Conservation (phyloP, 2,888 invertebrate species). For the Archaeoteleia sp. region DNA sequence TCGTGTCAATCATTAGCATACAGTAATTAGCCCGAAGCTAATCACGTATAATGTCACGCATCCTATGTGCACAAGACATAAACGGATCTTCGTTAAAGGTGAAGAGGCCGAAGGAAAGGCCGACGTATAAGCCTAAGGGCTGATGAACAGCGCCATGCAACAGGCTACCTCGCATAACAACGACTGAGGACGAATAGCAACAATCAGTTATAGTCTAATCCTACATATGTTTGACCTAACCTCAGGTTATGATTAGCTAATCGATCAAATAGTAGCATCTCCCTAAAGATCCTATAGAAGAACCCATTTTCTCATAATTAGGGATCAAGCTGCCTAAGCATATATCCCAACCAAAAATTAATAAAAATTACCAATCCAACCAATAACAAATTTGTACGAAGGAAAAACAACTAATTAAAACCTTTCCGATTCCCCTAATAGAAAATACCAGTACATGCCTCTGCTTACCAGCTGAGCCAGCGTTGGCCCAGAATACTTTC, state of each 20-base stretch:
- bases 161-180: conserved; percentile 52
- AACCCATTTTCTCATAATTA: too few species aligned
- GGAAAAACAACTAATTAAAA: too few species aligned
- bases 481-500: too few species aligned
- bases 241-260: conserved; percentile 7
- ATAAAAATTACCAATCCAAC: too few species aligned
- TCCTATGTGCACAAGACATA: conserved; percentile 47
- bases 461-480: too few species aligned
- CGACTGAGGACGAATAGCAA: conserved; percentile 44
- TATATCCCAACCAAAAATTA: too few species aligned
- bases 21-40: background rate
- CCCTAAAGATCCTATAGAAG: too few species aligned
- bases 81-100: conserved; percentile 49
- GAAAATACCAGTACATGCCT: too few species aligned
- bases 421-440: too few species aligned
- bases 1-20: background rate
- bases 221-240: conserved; percentile 38
- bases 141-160: conserved; percentile 35
- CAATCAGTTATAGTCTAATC: conserved; percentile 48
- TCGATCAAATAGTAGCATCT: too few species aligned
- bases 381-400: too few species aligned
- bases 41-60: conserved; percentile 37
- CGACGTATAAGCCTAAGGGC: conserved; percentile 54
- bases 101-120: conserved; percentile 43
- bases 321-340: too few species aligned